Conservation (phyloP, 2,888 invertebrate species). For the Tyria jacobaeae region DNA sequence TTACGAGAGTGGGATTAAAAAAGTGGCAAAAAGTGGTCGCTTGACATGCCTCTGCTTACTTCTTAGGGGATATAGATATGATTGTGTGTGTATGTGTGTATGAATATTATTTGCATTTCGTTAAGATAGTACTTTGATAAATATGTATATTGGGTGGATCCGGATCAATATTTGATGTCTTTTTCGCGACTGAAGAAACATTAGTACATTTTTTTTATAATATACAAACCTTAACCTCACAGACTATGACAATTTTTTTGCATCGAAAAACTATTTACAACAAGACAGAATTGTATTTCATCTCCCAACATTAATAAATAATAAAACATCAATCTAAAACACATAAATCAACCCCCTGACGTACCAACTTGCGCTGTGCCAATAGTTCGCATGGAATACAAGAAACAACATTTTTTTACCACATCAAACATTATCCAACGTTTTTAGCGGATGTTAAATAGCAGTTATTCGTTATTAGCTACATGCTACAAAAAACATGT, state of each 20-base stretch:
- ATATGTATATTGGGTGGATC: no score
- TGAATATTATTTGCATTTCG: no score
- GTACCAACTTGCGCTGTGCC: slow-evolving; percentile 85
- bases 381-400: slow-evolving; percentile 76
- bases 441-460: slow-evolving; percentile 34
- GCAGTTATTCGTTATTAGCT: slow-evolving; percentile 22
- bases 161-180: no score
- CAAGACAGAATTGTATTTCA: slow-evolving; percentile 19
- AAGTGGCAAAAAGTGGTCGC: background rate
- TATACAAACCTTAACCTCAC: no score
- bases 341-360: slow-evolving; percentile 54
- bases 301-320: slow-evolving; percentile 34
- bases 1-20: no score
- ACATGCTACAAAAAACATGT: slow-evolving; percentile 8
- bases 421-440: slow-evolving; percentile 23
- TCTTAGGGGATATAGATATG: no score
- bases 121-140: no score
- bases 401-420: slow-evolving; percentile 79
- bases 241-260: no score
- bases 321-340: slow-evolving; percentile 29
- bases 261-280: background rate
- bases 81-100: no score
- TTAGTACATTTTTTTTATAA: no score
- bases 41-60: background rate
- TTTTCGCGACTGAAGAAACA: no score